Conservation (phyloP, 2,888 invertebrate species). For the Nowickia ferox region DNA sequence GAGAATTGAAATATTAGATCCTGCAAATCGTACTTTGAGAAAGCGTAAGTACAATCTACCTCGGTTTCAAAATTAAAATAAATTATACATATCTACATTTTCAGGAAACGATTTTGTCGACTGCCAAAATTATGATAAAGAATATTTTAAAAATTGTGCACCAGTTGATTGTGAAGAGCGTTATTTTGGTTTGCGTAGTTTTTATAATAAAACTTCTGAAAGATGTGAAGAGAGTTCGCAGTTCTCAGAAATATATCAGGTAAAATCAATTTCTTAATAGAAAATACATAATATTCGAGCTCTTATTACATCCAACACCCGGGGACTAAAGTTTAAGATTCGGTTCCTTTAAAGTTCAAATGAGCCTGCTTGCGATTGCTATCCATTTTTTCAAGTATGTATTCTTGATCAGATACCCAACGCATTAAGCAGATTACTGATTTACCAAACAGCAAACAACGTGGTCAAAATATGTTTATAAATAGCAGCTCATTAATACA, state of each 20-base stretch:
- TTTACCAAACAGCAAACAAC: no score
- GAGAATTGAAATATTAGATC: conserved; percentile 77
- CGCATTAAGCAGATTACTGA: no score
- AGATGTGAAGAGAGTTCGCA: conserved; percentile 76
- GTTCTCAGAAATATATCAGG: conserved; percentile 64
- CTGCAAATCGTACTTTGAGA: conserved; percentile 73
- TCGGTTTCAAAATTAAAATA: neutral
- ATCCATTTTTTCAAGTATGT: no score
- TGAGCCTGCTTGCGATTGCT: no score
- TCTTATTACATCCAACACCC: neutral
- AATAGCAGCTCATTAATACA: no score
- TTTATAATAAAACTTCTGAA: conserved; percentile 81
- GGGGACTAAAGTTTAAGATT: no score
- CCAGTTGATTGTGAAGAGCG: conserved; percentile 85
- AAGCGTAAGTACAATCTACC: conserved; percentile 63
- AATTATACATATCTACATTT: neutral
- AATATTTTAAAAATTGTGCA: conserved; percentile 84
- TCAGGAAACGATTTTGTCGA: conserved; percentile 74
- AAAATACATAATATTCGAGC: conserved; percentile 41
- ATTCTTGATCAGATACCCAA: no score
- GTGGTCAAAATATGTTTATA: no score
- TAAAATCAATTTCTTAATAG: neutral
- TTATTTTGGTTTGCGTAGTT: conserved; percentile 84
- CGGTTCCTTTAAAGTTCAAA: no score
- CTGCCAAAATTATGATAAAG: conserved; percentile 83